Base-by-base conservation (phyloP, 1,140 invertebrate genomes). In the Lethrus apterus region DNA sequence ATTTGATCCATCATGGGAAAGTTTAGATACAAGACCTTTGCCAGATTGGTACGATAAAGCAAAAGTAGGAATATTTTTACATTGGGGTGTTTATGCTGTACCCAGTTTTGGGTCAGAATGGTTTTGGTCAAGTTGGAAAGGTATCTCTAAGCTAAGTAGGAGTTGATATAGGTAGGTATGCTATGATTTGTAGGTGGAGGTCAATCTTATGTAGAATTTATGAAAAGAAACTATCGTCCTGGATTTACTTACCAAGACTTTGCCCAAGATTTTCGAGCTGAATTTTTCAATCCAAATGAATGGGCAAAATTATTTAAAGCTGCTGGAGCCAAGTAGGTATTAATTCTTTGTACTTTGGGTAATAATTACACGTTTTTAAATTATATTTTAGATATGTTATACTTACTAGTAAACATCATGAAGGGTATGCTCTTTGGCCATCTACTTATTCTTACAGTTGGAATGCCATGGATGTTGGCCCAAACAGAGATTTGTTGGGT, bases 11-110 rank as follows among this genome's bases (percentile, higher is more conserved):
- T 78, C 74, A 24, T 96, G 93, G 93, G 66, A 76, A 0, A 91
- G 89, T 60, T 65, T 96, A 48, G 93, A 96, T 60, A 73, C 68
- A 7, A 71, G 93, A 34, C 84, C 86, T 1, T 56, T 93, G 31
- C 93, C 93, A 1, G 11, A 55, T 7, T 96, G 92, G 93, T 96
- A 87, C 59, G 91, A 93, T 58, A 71, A 88, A 38, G 83, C 79
- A 0, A 95, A 95, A 71, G 74, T 96, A 52, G 92, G 92, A 11
- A 93, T 95, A 48, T 95, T 95, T 60, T 71, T 94, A 29, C 92
- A 96, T 58, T 96, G 91, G 87, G 92, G 93, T 2, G 83, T 96
- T 0, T 96, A 84, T 59, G 84, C 87, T 0, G 93, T 95, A 0
- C 92, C 91, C 0, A 82, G 84, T 52, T 87, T 80, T 66, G 76